Base-by-base conservation (phyloP, 2,797 vertebrate genomes). In the Tiaroga cobitis region DNA sequence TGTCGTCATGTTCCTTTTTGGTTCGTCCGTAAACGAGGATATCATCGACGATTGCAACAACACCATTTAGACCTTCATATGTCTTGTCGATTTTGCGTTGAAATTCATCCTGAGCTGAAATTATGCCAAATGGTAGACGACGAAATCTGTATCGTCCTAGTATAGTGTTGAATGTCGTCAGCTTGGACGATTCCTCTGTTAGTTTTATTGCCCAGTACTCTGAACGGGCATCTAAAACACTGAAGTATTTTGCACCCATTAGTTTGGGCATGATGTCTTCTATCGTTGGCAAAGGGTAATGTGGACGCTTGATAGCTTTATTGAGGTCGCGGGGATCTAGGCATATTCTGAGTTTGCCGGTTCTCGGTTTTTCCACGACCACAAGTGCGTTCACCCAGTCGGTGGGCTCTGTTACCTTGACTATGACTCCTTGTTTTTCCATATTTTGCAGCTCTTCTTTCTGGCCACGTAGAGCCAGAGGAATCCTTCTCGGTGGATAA, bases 151-250 rank as follows among this genome's bases (percentile, higher is more conserved):
- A 68, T 8, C 26, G 19, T 11, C 61, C 80, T 2, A 67, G 41
- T n/a, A 49, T 18, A 49, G 70, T 81, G 69, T 81, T 81, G 43
- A 86, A 81, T 19, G 32, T 86, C 11, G 69, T 86, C 15, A 81
- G 49, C 16, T 74, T 59, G 3, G 84, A 76, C 9, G 75, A 85
- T 19, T 79, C 46, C 7, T 26, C 59, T 32, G 15, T 78, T 15
- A 80, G 21, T 15, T 82, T 76, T 56, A 84, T 84, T 6, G 74
- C 43, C 61, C 43, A 83, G 41, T 78, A 84, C 5, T 29, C 59
- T 21, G 59, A 77, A 21, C 13, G 18, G 21, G 69, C 39, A 59
- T 83, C 82, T 61, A 77, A 18, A 7, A 51, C 18, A 19, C 49
- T 51, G 49, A 51, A 51, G 16, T 51, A 19, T 51, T n/a, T n/a